Percentiles rank a stretch among this genome's conserved stretches.
Conservation (phyloP, 23 tunicate species). For the Trididemnum nubilum region DNA sequence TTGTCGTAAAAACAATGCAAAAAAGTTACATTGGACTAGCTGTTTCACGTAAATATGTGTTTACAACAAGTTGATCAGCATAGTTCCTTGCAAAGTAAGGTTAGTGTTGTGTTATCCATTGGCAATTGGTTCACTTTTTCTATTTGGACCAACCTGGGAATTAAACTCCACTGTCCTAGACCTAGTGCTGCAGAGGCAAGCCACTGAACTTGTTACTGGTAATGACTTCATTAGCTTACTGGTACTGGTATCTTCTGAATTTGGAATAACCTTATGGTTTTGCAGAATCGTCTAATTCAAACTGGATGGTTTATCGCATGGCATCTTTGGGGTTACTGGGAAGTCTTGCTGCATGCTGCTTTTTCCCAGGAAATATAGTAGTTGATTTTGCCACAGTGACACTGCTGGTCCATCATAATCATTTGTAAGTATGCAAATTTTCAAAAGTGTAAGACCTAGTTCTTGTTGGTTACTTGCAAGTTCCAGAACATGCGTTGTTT, state of each 20-base stretch:
- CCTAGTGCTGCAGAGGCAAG: no score
- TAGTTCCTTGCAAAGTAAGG: not conserved
- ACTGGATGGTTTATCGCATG: slow-evolving; percentile 71
- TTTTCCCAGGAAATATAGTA: slow-evolving; percentile 76
- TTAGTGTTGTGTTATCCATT: no score
- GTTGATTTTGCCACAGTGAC: slow-evolving; percentile 92
- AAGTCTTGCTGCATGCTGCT: slow-evolving; percentile 64
- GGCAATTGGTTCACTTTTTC: no score
- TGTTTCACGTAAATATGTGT: no score
- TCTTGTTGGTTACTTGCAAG: no score
- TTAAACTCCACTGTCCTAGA: no score
- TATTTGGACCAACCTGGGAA: no score
- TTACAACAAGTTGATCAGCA: not conserved
- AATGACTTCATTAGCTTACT: not conserved
- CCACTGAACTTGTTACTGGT: not conserved
- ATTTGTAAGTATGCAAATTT: slow-evolving; percentile 75
- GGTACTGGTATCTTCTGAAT: not conserved
- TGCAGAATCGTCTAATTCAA: slow-evolving; percentile 46
- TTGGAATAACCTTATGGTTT: not conserved
- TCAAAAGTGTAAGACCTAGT: no score
- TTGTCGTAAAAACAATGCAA: no score
- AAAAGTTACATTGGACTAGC: no score
- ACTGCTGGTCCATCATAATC: slow-evolving; percentile 85
- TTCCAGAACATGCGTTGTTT: no score
- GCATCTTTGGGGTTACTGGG: slow-evolving; percentile 84